Base-by-base conservation (phyloP, 2,113 vertebrate genomes). In the Gambusia holbrooki region DNA sequence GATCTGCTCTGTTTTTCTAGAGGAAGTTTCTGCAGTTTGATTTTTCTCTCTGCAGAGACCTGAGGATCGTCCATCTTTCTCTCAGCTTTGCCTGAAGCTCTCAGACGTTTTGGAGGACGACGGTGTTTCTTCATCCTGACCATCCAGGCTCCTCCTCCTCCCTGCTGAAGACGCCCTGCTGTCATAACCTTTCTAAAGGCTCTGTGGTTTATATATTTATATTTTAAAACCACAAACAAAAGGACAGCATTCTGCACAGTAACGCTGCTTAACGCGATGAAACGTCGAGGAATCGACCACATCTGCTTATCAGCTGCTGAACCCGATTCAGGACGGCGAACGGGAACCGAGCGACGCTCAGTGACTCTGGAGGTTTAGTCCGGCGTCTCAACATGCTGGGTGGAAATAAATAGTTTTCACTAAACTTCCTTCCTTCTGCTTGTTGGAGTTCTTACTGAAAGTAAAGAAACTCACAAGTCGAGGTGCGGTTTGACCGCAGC, bases 51-150 rank as follows among this genome's bases (percentile, higher is more conserved):
- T 62, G 25, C 82, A 95, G 94, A 93, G 66, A 73, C 81, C 92
- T 0, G 93, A 94, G 11, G 86, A 91, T 3, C 86, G 93, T 1
- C 92, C 91, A 0, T 65, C 89, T 0, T 95, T 95, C 62, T 66
- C 64, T 5, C 62, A 90, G 66, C 84, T 94, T 29, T 82, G 85
- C 32, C 0, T 37, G 12, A 85, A 82, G 90, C 93, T 95, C 84
- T 86, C 80, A 0, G 81, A 89, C 0, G 58, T 81, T 28, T 77
- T 93, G 66, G 94, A 94, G 62, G 76, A 33, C 0, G 93, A 94
- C 9, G 27, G 51, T n/a, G 33, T 63, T 1, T 32, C 67, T 27
- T 65, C 35, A 0, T 67, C 35, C 71, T 85, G 82, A 87, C 42
- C 81, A 45, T 32, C 71, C 72, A 51, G 80, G 29, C 65, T 62